phyloP scores from a whole-genome alignment of 1,140 invertebrate genomes.

The Steinernema khuongi region DNA sequence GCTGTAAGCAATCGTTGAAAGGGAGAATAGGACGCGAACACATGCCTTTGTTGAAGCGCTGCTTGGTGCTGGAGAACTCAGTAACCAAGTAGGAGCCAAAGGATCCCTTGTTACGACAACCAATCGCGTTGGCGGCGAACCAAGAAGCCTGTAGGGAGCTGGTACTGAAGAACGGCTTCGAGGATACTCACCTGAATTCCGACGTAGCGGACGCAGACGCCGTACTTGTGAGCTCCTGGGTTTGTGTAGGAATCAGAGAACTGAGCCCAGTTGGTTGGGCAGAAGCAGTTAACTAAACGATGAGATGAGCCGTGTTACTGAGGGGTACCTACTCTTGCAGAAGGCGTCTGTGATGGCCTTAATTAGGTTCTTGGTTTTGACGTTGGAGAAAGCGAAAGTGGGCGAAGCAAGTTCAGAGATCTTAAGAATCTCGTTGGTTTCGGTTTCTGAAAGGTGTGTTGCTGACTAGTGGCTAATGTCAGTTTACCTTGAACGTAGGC shows the following conservation, averaged over 20 bases:
- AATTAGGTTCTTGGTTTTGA: background rate
- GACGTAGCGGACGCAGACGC: background rate
- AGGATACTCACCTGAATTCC: too few species aligned
- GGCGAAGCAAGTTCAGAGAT: background rate
- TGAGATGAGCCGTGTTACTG: background rate
- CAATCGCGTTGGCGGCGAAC: constrained; percentile 1
- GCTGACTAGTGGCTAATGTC: background rate
- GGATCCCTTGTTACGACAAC: background rate
- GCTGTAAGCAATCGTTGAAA: background rate
- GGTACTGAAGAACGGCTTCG: too few species aligned
- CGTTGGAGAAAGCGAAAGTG: background rate
- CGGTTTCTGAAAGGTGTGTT: background rate
- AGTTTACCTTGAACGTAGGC: background rate
- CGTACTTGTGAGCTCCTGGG: background rate
- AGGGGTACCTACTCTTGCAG: background rate
- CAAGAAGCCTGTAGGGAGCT: background rate
- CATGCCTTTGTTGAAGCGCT: background rate
- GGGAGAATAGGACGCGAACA: background rate
- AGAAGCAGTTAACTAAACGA: background rate
- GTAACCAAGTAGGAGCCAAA: background rate
- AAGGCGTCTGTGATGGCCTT: background rate
- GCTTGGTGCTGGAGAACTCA: background rate
- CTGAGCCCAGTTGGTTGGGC: background rate
- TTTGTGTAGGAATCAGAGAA: background rate
- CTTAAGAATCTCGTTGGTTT: background rate